phyloP scores from a whole-genome alignment of 1,140 invertebrate genomes.

The Zaprionus vittiger region DNA sequence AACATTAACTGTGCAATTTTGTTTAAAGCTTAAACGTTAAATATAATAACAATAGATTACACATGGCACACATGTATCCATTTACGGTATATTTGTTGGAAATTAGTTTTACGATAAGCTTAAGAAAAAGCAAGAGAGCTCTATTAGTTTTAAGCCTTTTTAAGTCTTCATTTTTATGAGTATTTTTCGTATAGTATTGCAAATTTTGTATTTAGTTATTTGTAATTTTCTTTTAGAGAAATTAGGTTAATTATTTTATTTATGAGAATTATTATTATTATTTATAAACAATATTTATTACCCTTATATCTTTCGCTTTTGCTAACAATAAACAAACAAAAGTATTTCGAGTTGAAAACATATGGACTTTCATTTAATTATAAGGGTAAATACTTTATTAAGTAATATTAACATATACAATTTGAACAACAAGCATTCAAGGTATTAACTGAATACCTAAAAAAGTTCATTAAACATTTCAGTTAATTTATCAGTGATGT shows the following conservation, averaged over 20 bases:
- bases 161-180: slow-evolving; percentile 57
- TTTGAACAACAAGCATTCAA: background rate
- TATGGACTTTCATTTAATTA: slow-evolving; percentile 16
- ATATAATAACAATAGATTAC: slow-evolving; percentile 26
- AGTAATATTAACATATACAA: background rate
- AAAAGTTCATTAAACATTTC: too few species aligned
- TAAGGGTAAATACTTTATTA: background rate
- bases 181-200: slow-evolving; percentile 47
- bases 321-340: slow-evolving; percentile 68
- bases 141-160: slow-evolving; percentile 68
- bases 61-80: slow-evolving; percentile 12
- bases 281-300: slow-evolving; percentile 77
- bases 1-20: slow-evolving; percentile 62
- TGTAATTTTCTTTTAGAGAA: slow-evolving; percentile 44
- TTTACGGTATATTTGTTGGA: slow-evolving; percentile 23
- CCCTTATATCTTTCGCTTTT: slow-evolving; percentile 51
- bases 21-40: slow-evolving; percentile 46
- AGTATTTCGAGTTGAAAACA: slow-evolving; percentile 40
- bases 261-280: slow-evolving; percentile 52
- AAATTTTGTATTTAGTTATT: slow-evolving; percentile 33
- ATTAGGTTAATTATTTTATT: slow-evolving; percentile 74
- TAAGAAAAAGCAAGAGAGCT: slow-evolving; percentile 65
- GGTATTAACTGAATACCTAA: too few species aligned
- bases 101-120: slow-evolving; percentile 73
- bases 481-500: too few species aligned